Percentiles rank a stretch among this genome's conserved stretches.
Conservation (phyloP, 2,888 invertebrate genomes). For the Phortica magna region DNA sequence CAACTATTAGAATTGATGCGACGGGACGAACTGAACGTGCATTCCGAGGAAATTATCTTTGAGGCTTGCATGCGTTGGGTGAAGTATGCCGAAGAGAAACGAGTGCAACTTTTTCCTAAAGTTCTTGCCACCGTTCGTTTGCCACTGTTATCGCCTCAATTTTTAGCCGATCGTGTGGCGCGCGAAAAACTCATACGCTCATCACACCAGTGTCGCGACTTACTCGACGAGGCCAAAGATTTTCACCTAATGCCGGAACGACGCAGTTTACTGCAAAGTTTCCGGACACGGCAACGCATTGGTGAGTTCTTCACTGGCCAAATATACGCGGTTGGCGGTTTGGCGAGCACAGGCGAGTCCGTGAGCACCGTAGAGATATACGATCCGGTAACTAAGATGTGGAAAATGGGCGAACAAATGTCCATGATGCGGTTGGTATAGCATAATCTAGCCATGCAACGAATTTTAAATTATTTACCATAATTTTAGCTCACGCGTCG, state of each 20-base stretch:
- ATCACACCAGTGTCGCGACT: conserved; percentile 89
- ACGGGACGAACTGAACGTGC: conserved; percentile 88
- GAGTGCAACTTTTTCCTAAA: conserved; percentile 83
- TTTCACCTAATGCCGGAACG: conserved; percentile 93
- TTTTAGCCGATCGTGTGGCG: conserved; percentile 88
- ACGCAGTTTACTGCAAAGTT: conserved; percentile 86
- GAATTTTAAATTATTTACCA: not conserved
- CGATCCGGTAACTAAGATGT: conserved; percentile 84
- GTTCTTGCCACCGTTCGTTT: conserved; percentile 87
- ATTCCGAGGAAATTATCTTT: conserved; percentile 89
- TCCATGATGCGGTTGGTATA: conserved; percentile 82
- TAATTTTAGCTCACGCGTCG: conserved; percentile 84
- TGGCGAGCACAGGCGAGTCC: conserved; percentile 90
- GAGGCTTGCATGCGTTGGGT: conserved; percentile 90
- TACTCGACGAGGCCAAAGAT: conserved; percentile 92
- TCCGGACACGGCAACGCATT: conserved; percentile 85
- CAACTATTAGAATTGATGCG: conserved; percentile 85
- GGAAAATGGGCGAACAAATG: conserved; percentile 90
- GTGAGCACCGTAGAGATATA: conserved; percentile 91
- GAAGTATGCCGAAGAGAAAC: conserved; percentile 82
- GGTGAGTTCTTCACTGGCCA: conserved; percentile 87
- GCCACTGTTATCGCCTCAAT: conserved; percentile 89
- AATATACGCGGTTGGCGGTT: conserved; percentile 91
- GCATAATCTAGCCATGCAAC: not conserved
- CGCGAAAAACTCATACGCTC: conserved; percentile 87